phyloP scores from a whole-genome alignment of 2,888 invertebrate species.

The Tachina fera region DNA sequence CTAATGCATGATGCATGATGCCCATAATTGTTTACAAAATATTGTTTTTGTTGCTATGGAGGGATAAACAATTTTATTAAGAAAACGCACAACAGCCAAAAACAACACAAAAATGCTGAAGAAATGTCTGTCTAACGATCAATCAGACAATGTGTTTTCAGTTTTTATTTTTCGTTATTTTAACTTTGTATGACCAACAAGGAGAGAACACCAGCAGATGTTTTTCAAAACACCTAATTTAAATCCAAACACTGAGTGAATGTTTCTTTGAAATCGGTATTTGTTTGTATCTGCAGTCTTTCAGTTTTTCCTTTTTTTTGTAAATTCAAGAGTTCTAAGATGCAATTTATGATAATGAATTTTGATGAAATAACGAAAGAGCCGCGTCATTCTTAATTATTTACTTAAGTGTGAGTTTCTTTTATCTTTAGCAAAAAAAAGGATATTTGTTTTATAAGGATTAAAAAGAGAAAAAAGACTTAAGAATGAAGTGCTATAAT shows the following conservation, averaged over 20 bases:
- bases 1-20: not conserved
- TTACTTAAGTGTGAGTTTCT: slow-evolving; percentile 39
- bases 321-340: slow-evolving; percentile 22
- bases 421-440: not conserved
- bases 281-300: slow-evolving; percentile 9
- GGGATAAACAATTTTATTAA: slow-evolving; percentile 25
- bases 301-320: slow-evolving; percentile 5
- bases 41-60: not conserved
- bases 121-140: slow-evolving; percentile 48
- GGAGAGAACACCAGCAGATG: slow-evolving; percentile 49
- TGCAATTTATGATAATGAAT: slow-evolving; percentile 51
- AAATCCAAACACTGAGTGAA: slow-evolving; percentile 32
- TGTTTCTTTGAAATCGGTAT: slow-evolving; percentile 32
- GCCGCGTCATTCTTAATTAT: slow-evolving; percentile 47
- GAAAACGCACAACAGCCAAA: slow-evolving; percentile 13
- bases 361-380: slow-evolving; percentile 13
- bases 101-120: slow-evolving; percentile 30
- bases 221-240: slow-evolving; percentile 57
- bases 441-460: slow-evolving; percentile 34
- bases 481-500: not conserved
- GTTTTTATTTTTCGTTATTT: slow-evolving; percentile 20
- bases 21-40: not conserved
- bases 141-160: slow-evolving; percentile 47
- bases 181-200: slow-evolving; percentile 49
- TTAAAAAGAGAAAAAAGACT: slow-evolving; percentile 4